Base-by-base conservation (phyloP, 2,888 invertebrate species). In the Yponomeuta sedellus region DNA sequence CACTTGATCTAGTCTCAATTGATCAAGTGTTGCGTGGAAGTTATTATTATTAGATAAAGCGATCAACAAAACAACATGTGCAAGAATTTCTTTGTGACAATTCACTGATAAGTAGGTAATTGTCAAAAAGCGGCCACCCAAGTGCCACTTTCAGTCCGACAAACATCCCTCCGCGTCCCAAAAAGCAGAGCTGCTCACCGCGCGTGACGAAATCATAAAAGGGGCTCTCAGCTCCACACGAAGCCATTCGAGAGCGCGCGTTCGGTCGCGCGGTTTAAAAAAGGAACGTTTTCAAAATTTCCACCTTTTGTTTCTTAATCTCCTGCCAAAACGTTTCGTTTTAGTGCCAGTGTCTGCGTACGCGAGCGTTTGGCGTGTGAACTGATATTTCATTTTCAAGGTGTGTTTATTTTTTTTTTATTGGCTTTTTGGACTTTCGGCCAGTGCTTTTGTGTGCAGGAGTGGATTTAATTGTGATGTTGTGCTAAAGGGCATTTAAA, bases 201-300 rank as follows among this genome's bases (percentile, higher is more conserved):
- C 80, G 84, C 90, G 88, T 87, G 85, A 89, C 88, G 88, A 87
- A 88, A 88, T 90, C 73, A 89, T 91, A 91, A 85, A 91, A 90
- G 81, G 80, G 75, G 78, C 77, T 73, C 73, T 69, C 77, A 69
- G 72, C 74, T 71, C 72, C 67, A 74, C 70, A 72, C 73, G 71
- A 63, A 72, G 81, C 77, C 90, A 90, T 88, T 80, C 74, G 70
- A 69, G 61, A 78, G 79, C 74, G 79, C 82, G 84, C 84, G 79
- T 71, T 70, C 72, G 78, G 71, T 70, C 81, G 83, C 83, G 85
- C 80, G 74, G 73, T 73, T 73, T 70, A 71, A 73, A 75, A 71
- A 72, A 71, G 68, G 70, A 69, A 62, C 56, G 64, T 68, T 70
- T 71, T 66, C 68, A 67, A 73, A 72, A 71, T 71, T 71, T 68